Evolutionary conservation across 2,113 vertebrate genomes (phyloP).

Genomic region (Albula glossodonta): DNA sequence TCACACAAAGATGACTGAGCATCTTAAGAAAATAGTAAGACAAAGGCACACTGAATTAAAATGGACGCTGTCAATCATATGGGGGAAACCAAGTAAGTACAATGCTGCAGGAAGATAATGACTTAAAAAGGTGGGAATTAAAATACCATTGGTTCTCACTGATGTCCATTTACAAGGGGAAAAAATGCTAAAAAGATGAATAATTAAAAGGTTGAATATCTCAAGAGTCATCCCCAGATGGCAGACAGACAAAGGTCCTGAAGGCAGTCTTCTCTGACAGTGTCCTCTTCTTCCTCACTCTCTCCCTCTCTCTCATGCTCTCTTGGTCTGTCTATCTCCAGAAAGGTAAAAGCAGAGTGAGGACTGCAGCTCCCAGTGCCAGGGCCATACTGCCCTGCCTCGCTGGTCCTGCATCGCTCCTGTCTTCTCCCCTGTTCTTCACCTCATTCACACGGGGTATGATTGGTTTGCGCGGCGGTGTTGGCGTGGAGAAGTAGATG

Average conservation of each 20-base stretch:
- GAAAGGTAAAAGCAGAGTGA: conserved; percentile 58
- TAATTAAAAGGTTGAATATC: conserved; percentile 69
- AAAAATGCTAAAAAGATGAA: conserved; percentile 56
- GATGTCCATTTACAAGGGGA: conserved; percentile 52
- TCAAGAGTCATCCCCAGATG: conserved; percentile 52
- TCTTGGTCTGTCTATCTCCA: conserved; percentile 65
- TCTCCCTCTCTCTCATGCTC: conserved; percentile 40
- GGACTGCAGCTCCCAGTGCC: conserved; percentile 51
- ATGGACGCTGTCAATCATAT: background rate
- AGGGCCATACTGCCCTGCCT: conserved; percentile 48
- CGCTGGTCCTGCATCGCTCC: conserved; percentile 32
- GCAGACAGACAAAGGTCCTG: conserved; percentile 63
- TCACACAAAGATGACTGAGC: background rate
- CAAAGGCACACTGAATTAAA: conserved; percentile 8
- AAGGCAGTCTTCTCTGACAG: conserved; percentile 68
- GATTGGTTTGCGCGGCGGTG: conserved; percentile 24
- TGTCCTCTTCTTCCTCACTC: conserved; percentile 28
- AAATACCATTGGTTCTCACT: conserved; percentile 58
- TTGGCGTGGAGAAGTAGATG: conserved; percentile 80
- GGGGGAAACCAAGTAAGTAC: conserved; percentile 21
- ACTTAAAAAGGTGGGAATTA: conserved; percentile 34
- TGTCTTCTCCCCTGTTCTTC: background rate
- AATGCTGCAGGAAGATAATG: background rate
- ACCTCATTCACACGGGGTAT: conserved; percentile 32
- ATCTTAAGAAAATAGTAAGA: background rate